Percentiles rank a stretch among this genome's conserved stretches.
Conservation (phyloP, 2,888 invertebrate genomes). For the Blomia tropicalis region DNA sequence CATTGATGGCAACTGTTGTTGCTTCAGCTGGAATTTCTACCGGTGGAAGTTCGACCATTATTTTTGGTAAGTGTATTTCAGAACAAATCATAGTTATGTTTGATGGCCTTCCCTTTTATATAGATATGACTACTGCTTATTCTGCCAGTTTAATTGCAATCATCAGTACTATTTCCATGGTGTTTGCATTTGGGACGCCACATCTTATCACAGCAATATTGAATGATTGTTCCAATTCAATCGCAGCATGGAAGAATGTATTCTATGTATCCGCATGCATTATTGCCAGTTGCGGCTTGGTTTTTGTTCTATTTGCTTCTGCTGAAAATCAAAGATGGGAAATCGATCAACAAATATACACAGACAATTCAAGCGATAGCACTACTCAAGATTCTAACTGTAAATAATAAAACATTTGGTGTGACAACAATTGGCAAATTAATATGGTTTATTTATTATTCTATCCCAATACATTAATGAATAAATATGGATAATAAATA, state of each 20-base stretch:
- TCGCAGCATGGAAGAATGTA: not conserved
- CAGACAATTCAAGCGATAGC: too few species aligned
- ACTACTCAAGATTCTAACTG: too few species aligned
- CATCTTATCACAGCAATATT: not conserved
- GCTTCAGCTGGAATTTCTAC: not conserved
- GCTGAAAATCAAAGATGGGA: not conserved
- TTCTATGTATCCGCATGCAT: not conserved
- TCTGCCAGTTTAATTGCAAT: not conserved
- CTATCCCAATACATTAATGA: too few species aligned
- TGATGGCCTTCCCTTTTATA: too few species aligned
- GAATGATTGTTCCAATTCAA: not conserved
- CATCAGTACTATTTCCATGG: not conserved
- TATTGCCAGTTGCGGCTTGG: not conserved
- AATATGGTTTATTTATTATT: too few species aligned
- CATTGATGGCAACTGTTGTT: not conserved
- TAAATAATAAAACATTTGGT: too few species aligned
- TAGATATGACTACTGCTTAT: not conserved
- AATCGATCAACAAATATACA: too few species aligned
- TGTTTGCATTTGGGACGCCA: not conserved
- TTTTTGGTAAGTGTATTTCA: not conserved
- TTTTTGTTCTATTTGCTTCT: not conserved
- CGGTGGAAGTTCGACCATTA: not conserved
- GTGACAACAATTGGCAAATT: too few species aligned
- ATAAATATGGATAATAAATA: too few species aligned
- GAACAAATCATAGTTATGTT: too few species aligned